A percentile compares a stretch with the other conserved stretches of the same genome.
Evolutionary conservation across 2,888 invertebrate species (phyloP).

Genomic region (Drosophila prostipennis): DNA sequence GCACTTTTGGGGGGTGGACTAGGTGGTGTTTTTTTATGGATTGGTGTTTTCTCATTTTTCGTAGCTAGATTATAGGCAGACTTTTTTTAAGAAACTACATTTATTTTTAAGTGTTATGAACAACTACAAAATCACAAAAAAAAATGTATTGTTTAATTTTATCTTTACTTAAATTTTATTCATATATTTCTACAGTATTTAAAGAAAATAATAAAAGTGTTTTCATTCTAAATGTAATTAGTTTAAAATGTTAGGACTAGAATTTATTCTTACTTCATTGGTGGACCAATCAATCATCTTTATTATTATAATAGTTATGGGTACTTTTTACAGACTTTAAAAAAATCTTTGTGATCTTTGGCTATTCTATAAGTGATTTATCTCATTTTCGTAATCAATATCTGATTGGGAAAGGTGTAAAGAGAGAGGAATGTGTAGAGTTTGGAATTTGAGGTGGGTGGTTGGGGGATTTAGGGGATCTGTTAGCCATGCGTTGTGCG

Average conservation of each 20-base stretch:
- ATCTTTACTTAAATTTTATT: no score
- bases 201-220: no score
- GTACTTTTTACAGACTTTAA: background rate
- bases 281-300: background rate
- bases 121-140: no score
- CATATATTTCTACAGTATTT: no score
- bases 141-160: no score
- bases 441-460: slow-evolving; percentile 7
- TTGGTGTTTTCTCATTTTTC: background rate
- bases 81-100: no score
- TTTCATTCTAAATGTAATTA: no score
- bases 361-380: background rate
- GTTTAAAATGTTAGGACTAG: no score
- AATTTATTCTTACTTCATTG: background rate
- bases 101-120: no score
- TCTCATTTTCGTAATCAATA: background rate
- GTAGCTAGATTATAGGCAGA: no score
- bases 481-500: slow-evolving; percentile 61
- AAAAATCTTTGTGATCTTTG: background rate
- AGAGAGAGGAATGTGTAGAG: background rate
- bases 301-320: background rate
- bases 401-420: background rate
- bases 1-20: slow-evolving; percentile 18
- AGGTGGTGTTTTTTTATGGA: background rate
- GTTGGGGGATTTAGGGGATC: slow-evolving; percentile 16